These are phyloP conservation scores for Tetraneura akinire DNA, from an alignment of 1,140 invertebrate species.

Conservation along the genomic window DNA sequence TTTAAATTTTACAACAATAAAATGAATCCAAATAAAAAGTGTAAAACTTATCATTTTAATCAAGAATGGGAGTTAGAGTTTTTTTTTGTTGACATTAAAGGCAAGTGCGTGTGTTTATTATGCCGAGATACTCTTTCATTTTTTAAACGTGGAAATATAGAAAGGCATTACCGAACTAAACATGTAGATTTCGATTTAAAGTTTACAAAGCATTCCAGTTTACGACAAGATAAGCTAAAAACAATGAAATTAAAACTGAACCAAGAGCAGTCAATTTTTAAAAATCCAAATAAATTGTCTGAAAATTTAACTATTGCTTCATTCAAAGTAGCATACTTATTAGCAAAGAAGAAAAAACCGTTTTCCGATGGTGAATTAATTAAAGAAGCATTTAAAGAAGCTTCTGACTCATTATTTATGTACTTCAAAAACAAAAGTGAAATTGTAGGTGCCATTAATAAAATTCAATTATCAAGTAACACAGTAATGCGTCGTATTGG, in stretches of 20 bases:
- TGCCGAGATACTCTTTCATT: slow-evolving; percentile 8
- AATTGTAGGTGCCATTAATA: slow-evolving; percentile 3
- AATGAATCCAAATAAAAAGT: not conserved
- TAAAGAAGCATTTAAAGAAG: slow-evolving; percentile 32
- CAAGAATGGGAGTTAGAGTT: slow-evolving; percentile 1
- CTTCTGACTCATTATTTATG: not conserved
- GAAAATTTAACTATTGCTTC: not conserved
- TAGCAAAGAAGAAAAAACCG: not conserved
- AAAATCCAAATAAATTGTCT: not conserved
- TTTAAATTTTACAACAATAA: not conserved
- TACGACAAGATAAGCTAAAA: not conserved
- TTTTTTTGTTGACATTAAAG: slow-evolving; percentile 14
- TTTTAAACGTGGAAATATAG: not conserved
- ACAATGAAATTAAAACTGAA: slow-evolving; percentile 4
- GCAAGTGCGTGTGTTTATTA: not conserved
- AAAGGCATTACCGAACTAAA: not conserved
- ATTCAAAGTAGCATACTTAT: slow-evolving; percentile 1
- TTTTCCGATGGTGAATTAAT: slow-evolving; percentile 45
- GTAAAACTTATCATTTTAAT: slow-evolving; percentile 11
- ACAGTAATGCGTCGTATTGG: slow-evolving; percentile 30
- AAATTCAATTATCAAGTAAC: slow-evolving; percentile 30
- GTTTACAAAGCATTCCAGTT: not conserved
- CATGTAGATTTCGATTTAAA: not conserved
- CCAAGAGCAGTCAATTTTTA: not conserved
- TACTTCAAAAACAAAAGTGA: slow-evolving; percentile 21